Evolutionary conservation across 2,888 invertebrate species (phyloP).

Genomic region (Rugalucina vietnamica): DNA sequence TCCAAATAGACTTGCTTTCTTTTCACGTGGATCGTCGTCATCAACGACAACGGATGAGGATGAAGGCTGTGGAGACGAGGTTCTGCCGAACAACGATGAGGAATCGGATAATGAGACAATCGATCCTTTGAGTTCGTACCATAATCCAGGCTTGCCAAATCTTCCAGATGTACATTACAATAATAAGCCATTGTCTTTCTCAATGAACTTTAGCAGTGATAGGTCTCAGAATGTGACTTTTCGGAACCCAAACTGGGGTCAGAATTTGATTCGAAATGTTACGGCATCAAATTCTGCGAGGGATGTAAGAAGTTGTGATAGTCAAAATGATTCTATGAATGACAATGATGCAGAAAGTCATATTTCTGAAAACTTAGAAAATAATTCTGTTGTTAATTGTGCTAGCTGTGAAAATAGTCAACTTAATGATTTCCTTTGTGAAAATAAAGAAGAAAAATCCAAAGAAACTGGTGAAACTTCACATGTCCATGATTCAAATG

Average conservation of each 20-base stretch:
- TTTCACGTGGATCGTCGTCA: constrained; percentile 71
- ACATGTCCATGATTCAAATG: background rate
- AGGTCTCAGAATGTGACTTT: background rate
- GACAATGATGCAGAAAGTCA: background rate
- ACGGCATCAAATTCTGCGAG: background rate
- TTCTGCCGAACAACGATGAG: constrained; percentile 49
- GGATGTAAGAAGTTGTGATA: background rate
- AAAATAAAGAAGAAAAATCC: background rate
- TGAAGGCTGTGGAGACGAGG: constrained; percentile 66
- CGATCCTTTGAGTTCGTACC: constrained; percentile 36
- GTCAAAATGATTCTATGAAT: background rate
- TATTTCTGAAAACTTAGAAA: background rate
- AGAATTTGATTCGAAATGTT: background rate
- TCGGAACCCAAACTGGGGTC: background rate
- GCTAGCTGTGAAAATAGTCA: background rate
- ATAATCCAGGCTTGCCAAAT: constrained; percentile 16
- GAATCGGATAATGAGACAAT: constrained; percentile 64
- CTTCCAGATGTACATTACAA: constrained; percentile 9
- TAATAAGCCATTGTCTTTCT: constrained; percentile 9
- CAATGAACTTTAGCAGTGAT: background rate
- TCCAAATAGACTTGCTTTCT: constrained; percentile 73
- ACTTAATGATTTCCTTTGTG: background rate
- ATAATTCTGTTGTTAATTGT: background rate
- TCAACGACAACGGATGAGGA: constrained; percentile 70
- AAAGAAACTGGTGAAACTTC: background rate